Percentiles rank a stretch among this genome's conserved stretches.
phyloP scores from a whole-genome alignment of 2,113 vertebrate species.

The Chamaea fasciata region DNA sequence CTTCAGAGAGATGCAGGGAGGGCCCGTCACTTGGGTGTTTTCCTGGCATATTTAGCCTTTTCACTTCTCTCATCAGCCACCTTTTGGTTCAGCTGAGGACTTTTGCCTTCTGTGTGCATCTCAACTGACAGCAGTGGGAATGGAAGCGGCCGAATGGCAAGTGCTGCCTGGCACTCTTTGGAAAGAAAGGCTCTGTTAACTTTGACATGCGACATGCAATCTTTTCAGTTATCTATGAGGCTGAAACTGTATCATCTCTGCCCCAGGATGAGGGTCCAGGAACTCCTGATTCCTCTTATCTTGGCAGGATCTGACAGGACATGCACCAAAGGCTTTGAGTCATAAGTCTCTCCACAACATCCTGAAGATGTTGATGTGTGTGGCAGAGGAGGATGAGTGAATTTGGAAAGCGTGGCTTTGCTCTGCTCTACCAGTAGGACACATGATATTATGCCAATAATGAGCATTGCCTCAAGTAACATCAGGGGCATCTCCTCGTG shows the following conservation, averaged over 20 bases:
- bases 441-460: neutral
- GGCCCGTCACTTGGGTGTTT: neutral
- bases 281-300: neutral
- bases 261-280: neutral
- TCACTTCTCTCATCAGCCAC: neutral
- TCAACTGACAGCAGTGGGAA: neutral
- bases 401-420: neutral
- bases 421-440: neutral
- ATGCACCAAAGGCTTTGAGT: accelerated
- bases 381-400: neutral
- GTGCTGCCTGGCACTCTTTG: neutral
- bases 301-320: neutral
- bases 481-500: neutral
- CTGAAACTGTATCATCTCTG: neutral
- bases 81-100: neutral
- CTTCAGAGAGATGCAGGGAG: neutral
- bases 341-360: neutral
- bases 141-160: neutral
- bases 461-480: neutral
- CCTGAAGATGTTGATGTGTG: neutral
- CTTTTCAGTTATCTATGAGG: neutral
- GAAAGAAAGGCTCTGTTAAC: neutral
- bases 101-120: neutral
- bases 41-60: neutral
- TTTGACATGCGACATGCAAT: neutral